Conservation (phyloP, 2,888 invertebrate species). For the Xestia rhomboidea region DNA sequence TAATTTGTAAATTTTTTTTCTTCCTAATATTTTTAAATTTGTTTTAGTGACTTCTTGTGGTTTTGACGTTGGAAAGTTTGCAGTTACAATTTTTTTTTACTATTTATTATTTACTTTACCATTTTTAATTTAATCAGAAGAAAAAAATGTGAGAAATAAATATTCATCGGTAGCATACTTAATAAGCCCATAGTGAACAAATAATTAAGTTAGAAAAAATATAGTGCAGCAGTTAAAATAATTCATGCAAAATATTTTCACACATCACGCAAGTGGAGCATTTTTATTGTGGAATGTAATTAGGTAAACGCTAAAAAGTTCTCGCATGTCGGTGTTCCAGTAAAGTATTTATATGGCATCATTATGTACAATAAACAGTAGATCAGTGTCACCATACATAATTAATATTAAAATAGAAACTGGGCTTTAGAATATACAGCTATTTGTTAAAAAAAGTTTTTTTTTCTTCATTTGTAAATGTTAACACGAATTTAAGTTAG, state of each 20-base stretch:
- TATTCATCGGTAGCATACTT: not conserved
- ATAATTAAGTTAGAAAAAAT: conserved; percentile 18
- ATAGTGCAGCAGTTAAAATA: conserved; percentile 23
- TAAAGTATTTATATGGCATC: conserved; percentile 32
- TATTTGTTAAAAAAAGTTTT: not conserved
- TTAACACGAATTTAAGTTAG: not conserved
- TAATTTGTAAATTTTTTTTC: conserved; percentile 29
- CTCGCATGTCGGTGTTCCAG: conserved; percentile 45
- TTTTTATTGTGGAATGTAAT: conserved; percentile 54
- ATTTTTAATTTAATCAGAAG: not conserved
- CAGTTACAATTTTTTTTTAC: not conserved
- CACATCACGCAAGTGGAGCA: conserved; percentile 51
- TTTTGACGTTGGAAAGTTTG: conserved; percentile 7
- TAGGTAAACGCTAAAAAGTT: conserved; percentile 40
- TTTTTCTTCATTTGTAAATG: not conserved
- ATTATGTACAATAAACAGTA: conserved; percentile 40
- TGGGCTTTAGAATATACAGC: conserved; percentile 15
- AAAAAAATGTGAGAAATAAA: not conserved
- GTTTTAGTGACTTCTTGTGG: conserved; percentile 41
- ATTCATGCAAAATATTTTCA: conserved; percentile 46
- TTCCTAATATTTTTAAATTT: conserved; percentile 1
- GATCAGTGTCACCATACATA: conserved; percentile 36
- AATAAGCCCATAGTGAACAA: not conserved
- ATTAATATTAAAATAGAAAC: conserved; percentile 32
- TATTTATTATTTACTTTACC: not conserved